Evolutionary conservation across 1,140 invertebrate genomes (phyloP), one percentile per base, ranked within the genome.

Genomic region (Marisa cornuarietis): DNA sequence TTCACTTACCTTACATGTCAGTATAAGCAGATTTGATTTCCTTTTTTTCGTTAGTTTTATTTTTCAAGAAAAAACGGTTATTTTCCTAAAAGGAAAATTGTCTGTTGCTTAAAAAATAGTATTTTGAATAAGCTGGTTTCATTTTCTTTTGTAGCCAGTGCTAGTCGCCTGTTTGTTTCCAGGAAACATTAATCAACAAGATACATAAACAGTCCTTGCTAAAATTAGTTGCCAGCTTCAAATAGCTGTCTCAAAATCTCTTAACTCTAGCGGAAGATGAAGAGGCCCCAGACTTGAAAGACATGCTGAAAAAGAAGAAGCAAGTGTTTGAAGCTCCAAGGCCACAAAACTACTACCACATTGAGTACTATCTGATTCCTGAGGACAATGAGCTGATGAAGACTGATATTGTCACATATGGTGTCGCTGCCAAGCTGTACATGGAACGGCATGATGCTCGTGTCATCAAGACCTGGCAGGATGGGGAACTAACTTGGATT

Each of bases 291-390:
- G 85, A 87, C 72, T 71, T 87, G 0, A 85, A 85, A 75, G 86
- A 87, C 42, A 71, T 85, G n/a, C 76, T 85, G n/a, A 87, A 85
- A 79, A 87, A 85, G 71, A 87, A 87, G 82, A 89, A 88, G 76
- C 82, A 86, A 18, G 81, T 88, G 22, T 82, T 89, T 76, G 89
- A 89, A 74, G 86, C 86, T 5, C 89, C 89, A 0, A 81, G 83
- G 26, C 85, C 89, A 13, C 89, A 90, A 83, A 87, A 86, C 69
- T 90, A 88, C 82, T 91, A 90, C 78, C 89, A 90, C 76, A 71
- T 88, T 49, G 90, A 91, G 81, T 91, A 90, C 81, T 85, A 84
- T 69, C 85, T 91, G 42, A 78, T 90, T 26, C 90, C 90, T 18
- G 86, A 84, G 13, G 84, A 86, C 51, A 85, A 85, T 24, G 85